Evolutionary conservation across 2,888 invertebrate species (phyloP).

Genomic region (Caradrina kadenii): DNA sequence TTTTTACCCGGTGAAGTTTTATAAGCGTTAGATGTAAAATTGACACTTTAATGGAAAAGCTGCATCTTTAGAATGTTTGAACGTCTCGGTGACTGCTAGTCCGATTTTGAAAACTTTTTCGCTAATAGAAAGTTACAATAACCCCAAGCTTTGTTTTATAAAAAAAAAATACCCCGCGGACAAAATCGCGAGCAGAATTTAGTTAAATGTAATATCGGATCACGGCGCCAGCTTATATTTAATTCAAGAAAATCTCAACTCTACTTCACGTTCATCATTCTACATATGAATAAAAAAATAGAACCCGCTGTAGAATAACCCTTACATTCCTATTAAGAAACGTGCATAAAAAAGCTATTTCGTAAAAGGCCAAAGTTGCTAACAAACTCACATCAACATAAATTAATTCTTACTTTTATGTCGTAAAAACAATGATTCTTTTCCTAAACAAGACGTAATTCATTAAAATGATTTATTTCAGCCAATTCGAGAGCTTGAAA

Average conservation of each 20-base stretch:
- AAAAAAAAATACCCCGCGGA: too few species aligned
- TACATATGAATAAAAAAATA: neutral
- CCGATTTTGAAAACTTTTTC: too few species aligned
- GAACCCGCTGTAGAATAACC: neutral
- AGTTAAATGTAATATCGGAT: too few species aligned
- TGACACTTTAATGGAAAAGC: too few species aligned
- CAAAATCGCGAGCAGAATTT: too few species aligned
- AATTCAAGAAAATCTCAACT: neutral
- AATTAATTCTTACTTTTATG: slow-evolving; percentile 50
- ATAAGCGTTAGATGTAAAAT: too few species aligned
- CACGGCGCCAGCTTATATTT: too few species aligned
- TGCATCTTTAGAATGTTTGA: too few species aligned
- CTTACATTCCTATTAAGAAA: slow-evolving; percentile 33
- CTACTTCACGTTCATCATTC: neutral
- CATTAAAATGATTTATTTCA: slow-evolving; percentile 14
- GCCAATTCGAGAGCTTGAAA: neutral
- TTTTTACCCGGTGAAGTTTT: too few species aligned
- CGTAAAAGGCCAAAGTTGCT: slow-evolving; percentile 40
- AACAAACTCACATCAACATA: slow-evolving; percentile 51
- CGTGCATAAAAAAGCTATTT: slow-evolving; percentile 37
- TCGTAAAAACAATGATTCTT: slow-evolving; percentile 29
- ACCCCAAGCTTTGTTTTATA: too few species aligned
- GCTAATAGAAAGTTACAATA: too few species aligned
- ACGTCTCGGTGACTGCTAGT: too few species aligned
- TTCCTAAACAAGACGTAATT: slow-evolving; percentile 10